phyloP scores from a whole-genome alignment of 1,140 invertebrate species.

The Sitophilus oryzae region DNA sequence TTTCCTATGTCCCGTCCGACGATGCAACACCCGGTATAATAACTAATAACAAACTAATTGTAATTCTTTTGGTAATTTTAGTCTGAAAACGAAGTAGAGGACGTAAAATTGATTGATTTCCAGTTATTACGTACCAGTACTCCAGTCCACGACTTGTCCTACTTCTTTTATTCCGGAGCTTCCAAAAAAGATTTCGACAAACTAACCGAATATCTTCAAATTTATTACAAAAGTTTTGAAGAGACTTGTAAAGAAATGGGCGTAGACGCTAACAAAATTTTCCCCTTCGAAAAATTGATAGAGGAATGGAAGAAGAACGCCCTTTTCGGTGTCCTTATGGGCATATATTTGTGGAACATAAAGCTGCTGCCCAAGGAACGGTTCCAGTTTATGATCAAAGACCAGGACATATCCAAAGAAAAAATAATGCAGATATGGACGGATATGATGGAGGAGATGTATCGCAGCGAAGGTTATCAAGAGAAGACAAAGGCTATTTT shows the following conservation, averaged over 20 bases:
- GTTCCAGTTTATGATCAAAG: too few species aligned
- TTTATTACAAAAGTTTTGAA: conserved; percentile 50
- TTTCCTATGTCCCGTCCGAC: too few species aligned
- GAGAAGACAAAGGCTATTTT: background rate
- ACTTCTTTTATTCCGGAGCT: conserved; percentile 53
- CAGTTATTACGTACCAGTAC: conserved; percentile 51
- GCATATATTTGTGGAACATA: background rate
- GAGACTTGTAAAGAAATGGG: conserved; percentile 42
- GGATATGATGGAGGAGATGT: background rate
- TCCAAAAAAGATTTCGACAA: conserved; percentile 45
- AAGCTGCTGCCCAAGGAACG: background rate
- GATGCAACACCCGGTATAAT: conserved; percentile 5
- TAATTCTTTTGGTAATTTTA: too few species aligned
- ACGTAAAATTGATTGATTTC: conserved; percentile 46
- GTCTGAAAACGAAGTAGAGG: background rate
- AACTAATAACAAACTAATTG: too few species aligned
- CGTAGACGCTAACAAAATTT: background rate
- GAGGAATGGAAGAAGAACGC: background rate
- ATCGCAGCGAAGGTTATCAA: background rate
- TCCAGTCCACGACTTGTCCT: conserved; percentile 52
- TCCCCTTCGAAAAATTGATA: background rate
- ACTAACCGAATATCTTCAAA: conserved; percentile 46
- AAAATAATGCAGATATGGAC: background rate
- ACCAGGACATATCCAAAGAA: too few species aligned
- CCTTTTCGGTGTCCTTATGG: background rate